Evolutionary conservation across 2,797 vertebrate genomes (phyloP), one percentile per base, ranked within the genome.

Genomic region (Mormyrus hasselquistii): DNA sequence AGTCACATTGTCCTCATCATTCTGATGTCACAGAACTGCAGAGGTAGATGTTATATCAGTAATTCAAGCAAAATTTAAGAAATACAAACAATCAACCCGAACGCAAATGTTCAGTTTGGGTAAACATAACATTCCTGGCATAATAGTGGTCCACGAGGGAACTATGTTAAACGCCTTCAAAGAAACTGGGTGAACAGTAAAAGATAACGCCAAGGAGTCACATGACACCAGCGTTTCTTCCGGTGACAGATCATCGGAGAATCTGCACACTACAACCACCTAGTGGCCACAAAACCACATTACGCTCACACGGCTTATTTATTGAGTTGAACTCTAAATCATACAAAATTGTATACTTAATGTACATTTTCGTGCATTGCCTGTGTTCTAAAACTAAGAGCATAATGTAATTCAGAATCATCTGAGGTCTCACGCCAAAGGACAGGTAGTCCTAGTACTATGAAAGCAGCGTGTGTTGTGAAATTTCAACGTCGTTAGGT

Each of bases 251-350:
- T 14, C 19, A 12, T 16, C 3, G 1, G 47, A 2, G 10, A 29
- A 69, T 53, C 73, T 19, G 41, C 29, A 14, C 88, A 49, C 53
- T 65, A 73, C 44, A 79, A 19, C 82, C 87, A 62, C 34, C 90
- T 87, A 88, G 87, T 89, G 90, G 87, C 90, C 34, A 79, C 22
- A 57, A 88, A 50, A 47, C 55, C 41, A 47, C 9, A 89, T 59
- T 47, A 47, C 88, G 87, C 57, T 50, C 85, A 76, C 2, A 84
- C 9, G 8, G 44, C n/a, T 41, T 84, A 22, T 50, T 50, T 47
- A 52, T 25, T 83, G 44, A 83, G 19, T 50, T n/a, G 9, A 1
- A 50, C 22, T 10, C 19, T 49, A 3, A 4, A 65, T 16, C 19
- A 49, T 19, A n/a, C 57, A 84, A 49, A 50, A 50, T 14, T 9